Percentiles rank a stretch among this genome's conserved stretches.
These are phyloP conservation scores for Ochropleura plecta DNA, from an alignment of 2,888 invertebrate species.

Conservation along the genomic window DNA sequence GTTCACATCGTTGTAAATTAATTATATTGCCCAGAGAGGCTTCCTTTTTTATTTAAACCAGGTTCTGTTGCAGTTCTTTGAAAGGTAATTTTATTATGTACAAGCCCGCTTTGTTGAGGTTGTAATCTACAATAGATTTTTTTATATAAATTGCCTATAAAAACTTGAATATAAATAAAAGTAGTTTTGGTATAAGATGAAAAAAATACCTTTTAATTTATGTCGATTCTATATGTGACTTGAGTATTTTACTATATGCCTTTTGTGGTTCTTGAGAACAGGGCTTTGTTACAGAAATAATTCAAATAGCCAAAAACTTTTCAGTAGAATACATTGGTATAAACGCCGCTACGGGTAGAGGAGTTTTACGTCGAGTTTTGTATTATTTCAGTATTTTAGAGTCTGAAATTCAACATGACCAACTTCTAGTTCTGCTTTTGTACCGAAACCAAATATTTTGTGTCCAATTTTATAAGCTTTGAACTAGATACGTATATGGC, in stretches of 20 bases:
- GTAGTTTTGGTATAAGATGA: background rate
- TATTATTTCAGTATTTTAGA: constrained; percentile 36
- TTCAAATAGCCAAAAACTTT: constrained; percentile 23
- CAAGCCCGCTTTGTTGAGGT: background rate
- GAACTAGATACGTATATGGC: background rate
- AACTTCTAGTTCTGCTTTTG: constrained; percentile 22
- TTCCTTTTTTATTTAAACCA: background rate
- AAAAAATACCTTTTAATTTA: background rate
- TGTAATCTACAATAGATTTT: background rate
- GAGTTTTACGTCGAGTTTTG: constrained; percentile 23
- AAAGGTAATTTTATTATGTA: background rate
- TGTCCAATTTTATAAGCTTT: constrained; percentile 10
- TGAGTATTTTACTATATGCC: too few relatives aligned
- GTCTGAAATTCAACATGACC: constrained; percentile 1
- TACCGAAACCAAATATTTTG: constrained; percentile 5
- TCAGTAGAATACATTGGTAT: background rate
- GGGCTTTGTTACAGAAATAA: constrained; percentile 11
- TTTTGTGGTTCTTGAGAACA: background rate
- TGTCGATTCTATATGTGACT: background rate
- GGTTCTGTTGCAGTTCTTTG: background rate
- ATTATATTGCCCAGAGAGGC: constrained; percentile 7
- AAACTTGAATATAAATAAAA: too few relatives aligned
- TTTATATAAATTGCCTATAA: background rate
- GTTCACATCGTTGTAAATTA: constrained; percentile 14
- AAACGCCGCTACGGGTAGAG: background rate